phyloP scores from a whole-genome alignment of 2,797 vertebrate species.

The Jordanella pulchra region DNA sequence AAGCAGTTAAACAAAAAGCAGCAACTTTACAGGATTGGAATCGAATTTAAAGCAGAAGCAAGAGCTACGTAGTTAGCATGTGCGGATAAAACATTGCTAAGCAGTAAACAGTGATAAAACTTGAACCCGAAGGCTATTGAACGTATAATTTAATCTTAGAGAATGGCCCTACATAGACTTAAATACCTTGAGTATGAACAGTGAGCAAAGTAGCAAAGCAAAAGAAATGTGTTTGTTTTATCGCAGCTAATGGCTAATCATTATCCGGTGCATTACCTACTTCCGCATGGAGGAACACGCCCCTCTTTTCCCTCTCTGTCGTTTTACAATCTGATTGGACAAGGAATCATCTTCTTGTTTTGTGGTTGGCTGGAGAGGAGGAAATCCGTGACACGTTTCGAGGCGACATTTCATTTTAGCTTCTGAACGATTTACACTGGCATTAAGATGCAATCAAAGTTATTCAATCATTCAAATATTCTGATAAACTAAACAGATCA shows the following conservation, averaged over 20 bases:
- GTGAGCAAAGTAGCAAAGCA: background rate
- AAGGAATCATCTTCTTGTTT: background rate
- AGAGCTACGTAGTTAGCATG: background rate
- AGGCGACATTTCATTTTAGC: background rate
- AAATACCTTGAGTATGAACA: background rate
- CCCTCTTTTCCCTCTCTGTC: fast-evolving
- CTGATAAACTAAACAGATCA: too few relatives aligned
- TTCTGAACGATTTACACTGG: background rate
- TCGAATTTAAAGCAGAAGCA: background rate
- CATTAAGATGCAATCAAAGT: background rate
- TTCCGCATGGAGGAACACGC: constrained; percentile 17
- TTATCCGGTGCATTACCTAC: constrained; percentile 19
- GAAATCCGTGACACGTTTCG: background rate
- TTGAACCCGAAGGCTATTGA: background rate
- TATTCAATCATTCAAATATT: background rate
- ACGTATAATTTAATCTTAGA: background rate
- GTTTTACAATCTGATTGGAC: constrained; percentile 72
- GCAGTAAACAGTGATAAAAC: constrained; percentile 6
- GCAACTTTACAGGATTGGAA: background rate
- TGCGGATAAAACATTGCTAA: constrained; percentile 21
- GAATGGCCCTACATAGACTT: background rate
- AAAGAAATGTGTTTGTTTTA: background rate
- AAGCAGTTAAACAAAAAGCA: background rate
- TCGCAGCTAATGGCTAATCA: constrained; percentile 24
- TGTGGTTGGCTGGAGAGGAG: constrained; percentile 6